Evolutionary conservation across 2,888 invertebrate genomes (phyloP), one percentile per base, ranked within the genome.

Genomic region (Ormyrus thymus): DNA sequence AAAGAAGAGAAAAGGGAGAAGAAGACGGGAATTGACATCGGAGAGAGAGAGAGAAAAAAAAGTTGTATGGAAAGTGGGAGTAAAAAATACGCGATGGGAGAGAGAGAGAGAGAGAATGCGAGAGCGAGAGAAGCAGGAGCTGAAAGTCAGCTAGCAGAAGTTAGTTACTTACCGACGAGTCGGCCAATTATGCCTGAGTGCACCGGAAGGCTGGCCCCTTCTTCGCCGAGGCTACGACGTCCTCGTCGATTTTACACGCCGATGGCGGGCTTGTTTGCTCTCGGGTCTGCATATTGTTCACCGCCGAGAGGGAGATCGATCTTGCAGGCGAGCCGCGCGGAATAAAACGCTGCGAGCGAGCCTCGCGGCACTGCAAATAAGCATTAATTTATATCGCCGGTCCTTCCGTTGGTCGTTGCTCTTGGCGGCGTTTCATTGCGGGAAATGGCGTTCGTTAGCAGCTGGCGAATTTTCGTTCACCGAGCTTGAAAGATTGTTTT

Each of bases 161-260:
- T 76, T 69, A 76, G 64, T 65, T 70, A 64, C 70, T 62, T 66
- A 66, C 64, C 64, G 56, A 46, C 50, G 62, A 70, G 56, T 69
- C 58, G 70, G 58, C 58, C 76, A 76, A 76, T 76, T 76, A 76
- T 65, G 70, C 65, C 51, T 71, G 76, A 76, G 76, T 70, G 76
- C 70, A 70, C 50, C 48, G 64, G 53, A 70, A 70, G 62, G 53
- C 51, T 43, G 51, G 59, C 13, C 11, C 8, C 50, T 66, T 29
- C 66, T 29, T 58, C 58, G n/a, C 55, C 13, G 29, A 4, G 15
- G n/a, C 65, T 56, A 43, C 10, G 29, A 56, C 58, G 51, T 59
- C 11, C 59, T 46, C 61, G 68, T 48, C 68, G 61, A 69, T 76
- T 76, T 76, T 76, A 76, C 62, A 55, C 46, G 66, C 10, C 66